Evolutionary conservation across 2,797 vertebrate genomes (phyloP).

Genomic region (Pteropus rufus): DNA sequence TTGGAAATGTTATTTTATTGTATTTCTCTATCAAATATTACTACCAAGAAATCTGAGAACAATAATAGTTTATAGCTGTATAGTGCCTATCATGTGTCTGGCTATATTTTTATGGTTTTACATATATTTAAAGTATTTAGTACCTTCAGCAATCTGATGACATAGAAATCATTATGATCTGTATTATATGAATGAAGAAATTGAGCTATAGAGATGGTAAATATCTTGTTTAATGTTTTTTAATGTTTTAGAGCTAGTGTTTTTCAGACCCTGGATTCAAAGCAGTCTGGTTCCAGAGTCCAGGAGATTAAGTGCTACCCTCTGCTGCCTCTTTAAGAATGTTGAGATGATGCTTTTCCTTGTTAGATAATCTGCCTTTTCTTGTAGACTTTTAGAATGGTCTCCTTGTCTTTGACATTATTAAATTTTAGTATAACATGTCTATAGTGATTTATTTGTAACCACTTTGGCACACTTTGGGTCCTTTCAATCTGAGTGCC

Average conservation of each 20-base stretch:
- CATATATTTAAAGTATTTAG: neutral
- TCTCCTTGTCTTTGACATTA: neutral
- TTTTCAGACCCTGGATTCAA: neutral
- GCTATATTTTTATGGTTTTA: neutral
- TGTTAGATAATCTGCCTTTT: neutral
- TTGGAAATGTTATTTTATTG: neutral
- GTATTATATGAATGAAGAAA: neutral
- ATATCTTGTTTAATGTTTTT: neutral
- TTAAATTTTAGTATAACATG: neutral
- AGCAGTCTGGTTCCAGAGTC: neutral
- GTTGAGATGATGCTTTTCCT: neutral
- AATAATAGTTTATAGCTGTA: neutral
- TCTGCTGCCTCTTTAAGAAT: neutral
- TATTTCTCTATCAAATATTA: neutral
- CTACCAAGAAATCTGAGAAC: neutral
- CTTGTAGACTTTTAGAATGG: neutral
- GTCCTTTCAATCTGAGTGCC: neutral
- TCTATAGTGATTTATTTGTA: neutral
- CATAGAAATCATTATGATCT: neutral
- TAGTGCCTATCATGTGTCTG: neutral
- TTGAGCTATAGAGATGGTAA: neutral
- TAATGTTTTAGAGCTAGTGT: neutral
- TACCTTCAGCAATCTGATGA: neutral
- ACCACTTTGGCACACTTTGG: neutral
- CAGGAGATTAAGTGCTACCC: neutral